Base-by-base conservation (phyloP, 1,140 invertebrate genomes). In the Drosophila bifasciata region DNA sequence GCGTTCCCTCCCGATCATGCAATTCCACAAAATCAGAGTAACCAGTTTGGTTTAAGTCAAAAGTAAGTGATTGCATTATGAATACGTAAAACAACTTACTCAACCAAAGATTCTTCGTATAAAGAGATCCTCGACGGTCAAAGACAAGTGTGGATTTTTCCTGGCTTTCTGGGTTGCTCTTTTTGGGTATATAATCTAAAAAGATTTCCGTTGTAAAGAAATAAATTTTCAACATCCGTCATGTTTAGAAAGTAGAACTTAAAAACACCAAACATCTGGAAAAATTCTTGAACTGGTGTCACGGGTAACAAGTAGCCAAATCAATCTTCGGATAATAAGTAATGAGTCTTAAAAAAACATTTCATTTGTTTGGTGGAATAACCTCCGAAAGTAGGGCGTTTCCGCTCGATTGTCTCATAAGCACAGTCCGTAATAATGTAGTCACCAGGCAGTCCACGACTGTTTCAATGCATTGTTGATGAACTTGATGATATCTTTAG, bases 261-360 rank as follows among this genome's bases (percentile, higher is more conserved):
- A 60, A 93, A 93, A 0, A 97, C 94, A 0, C 95, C 96, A 44
- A 97, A 94, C 1, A 94, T 95, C 63, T 95, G 94, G 74, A 97
- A 96, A 76, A 96, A 95, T 75, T 96, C 95, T 17, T 95, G 94
- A 0, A 96, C 95, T 0, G 96, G 96, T 0, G 96, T 96, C 94
- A 96, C 96, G 19, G 95, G 67, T 96, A 96, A 78, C 96, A 97
- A 4, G 95, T 95, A 1, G 96, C 78, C 28, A 91, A 48, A 40
- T 91, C 90, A 3, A 93, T 96, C 59, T 95, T 93, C 0, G 97
- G 97, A 91, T 97, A 97, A 90, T 97, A 96, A 1, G 96, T 92
- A 0, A 97, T 92, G 80, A 97, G 96, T n/a, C n/a, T n/a, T n/a
- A 95, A 11, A 97, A 90, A 68, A 96, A 97, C 96, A 97, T 97